Base-by-base conservation (phyloP, 2,888 invertebrate genomes). In the Dicroscelio sp. region DNA sequence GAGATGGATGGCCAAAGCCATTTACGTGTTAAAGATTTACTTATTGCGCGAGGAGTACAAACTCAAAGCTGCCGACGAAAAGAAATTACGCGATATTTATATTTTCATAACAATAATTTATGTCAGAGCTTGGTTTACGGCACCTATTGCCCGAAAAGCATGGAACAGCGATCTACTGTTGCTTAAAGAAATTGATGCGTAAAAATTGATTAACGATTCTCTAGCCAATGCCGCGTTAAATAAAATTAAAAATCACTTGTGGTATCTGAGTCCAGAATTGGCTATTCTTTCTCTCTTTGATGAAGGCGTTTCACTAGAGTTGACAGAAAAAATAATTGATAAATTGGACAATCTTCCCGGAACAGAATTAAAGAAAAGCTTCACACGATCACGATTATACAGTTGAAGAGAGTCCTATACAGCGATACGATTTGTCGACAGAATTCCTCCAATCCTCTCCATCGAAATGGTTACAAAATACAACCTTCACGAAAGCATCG, bases 1-100 rank as follows among this genome's bases (percentile, higher is more conserved):
- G 20, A 58, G 94, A 14, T 95, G 94, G 93, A 94, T 94, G 94
- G 52, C 91, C 30, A 93, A 94, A 88, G 93, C 90, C 14, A 94
- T 94, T 79, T 95, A 94, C 80, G 84, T 73, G 25, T 69, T 85
- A n/a, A 95, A 95, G 90, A 94, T 95, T 14, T 95, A 79, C 75
- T 58, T 95, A 48, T 94, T 94, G 83, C 89, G 75, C 25, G 25
- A 38, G 5, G 55, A 52, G 30, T 58, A 27, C 43, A 75, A 55
- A 75, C 35, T 75, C 23, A 75, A 75, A 75, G 33, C 12, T 20
- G 5, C 30, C 30, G 55, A 31, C 52, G 55, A 75, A 31, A 90
- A 79, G 33, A 58, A 27, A 25, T 30, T 94, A 30, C 17, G 48
- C 23, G 90, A 93, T n/a, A 80, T 94, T 83, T 93, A 86, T 87